A percentile compares a stretch with the other conserved stretches of the same genome.
Conservation (phyloP, 2,888 invertebrate genomes). For the Hoplodrina blanda region DNA sequence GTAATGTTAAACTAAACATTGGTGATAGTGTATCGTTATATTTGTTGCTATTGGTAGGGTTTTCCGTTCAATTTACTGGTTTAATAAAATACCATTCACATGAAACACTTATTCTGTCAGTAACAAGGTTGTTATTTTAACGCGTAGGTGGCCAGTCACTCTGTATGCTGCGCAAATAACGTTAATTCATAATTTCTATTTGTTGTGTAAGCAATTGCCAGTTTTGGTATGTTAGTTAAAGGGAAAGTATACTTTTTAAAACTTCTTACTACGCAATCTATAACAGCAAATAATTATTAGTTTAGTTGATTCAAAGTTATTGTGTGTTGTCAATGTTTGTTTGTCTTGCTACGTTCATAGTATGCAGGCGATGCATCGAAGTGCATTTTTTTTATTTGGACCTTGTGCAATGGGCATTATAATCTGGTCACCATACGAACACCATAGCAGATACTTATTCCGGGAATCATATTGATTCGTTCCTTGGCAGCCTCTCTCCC, state of each 20-base stretch:
- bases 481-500: conserved; percentile 81
- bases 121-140: conserved; percentile 68
- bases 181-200: conserved; percentile 56
- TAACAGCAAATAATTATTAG: background rate
- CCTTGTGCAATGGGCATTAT: background rate
- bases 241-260: conserved; percentile 30
- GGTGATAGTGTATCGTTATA: conserved; percentile 21
- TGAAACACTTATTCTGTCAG: conserved; percentile 60
- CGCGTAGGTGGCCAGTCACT: conserved; percentile 57
- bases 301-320: background rate
- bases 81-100: conserved; percentile 44
- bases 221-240: conserved; percentile 48
- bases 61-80: conserved; percentile 37
- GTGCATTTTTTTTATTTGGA: background rate
- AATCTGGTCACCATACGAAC: background rate
- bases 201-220: conserved; percentile 69
- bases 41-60: conserved; percentile 20
- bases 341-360: background rate
- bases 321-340: background rate
- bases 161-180: conserved; percentile 62
- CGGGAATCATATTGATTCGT: conserved; percentile 74
- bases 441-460: conserved; percentile 12
- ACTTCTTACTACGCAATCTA: background rate
- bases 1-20: conserved; percentile 30
- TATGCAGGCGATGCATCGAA: background rate